Conservation (phyloP, 2,888 invertebrate species). For the Phortica okadai region DNA sequence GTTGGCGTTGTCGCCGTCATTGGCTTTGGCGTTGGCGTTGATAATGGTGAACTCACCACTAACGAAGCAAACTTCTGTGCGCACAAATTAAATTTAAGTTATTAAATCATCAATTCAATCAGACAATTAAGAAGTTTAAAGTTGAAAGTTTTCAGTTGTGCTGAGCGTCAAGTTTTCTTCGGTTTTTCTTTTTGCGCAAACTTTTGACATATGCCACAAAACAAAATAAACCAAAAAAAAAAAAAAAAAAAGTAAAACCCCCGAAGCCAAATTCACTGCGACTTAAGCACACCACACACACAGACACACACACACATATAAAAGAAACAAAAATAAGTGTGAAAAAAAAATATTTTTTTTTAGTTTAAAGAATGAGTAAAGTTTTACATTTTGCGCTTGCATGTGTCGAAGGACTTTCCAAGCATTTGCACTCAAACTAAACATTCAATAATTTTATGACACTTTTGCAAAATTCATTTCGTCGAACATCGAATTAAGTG, state of each 20-base stretch:
- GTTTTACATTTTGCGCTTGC: background rate
- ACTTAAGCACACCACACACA: background rate
- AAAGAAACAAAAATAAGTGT: background rate
- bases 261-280: too few relatives aligned
- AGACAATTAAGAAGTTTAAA: conserved; percentile 73
- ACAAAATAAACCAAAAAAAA: background rate
- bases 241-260: too few relatives aligned
- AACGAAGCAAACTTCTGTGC: conserved; percentile 30
- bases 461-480: conserved; percentile 63
- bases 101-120: conserved; percentile 76
- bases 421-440: conserved; percentile 49
- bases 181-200: conserved; percentile 7
- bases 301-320: background rate
- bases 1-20: background rate
- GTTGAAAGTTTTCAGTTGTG: conserved; percentile 54
- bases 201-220: conserved; percentile 32
- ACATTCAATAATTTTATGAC: conserved; percentile 46
- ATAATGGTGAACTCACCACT: background rate
- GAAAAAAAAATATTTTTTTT: background rate
- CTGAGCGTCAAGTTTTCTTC: background rate
- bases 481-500: conserved; percentile 37
- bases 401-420: background rate
- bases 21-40: too few relatives aligned
- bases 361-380: background rate
- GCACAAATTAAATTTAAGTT: conserved; percentile 72